phyloP scores from a whole-genome alignment of 2,797 vertebrate species.

The Mus spretus region DNA sequence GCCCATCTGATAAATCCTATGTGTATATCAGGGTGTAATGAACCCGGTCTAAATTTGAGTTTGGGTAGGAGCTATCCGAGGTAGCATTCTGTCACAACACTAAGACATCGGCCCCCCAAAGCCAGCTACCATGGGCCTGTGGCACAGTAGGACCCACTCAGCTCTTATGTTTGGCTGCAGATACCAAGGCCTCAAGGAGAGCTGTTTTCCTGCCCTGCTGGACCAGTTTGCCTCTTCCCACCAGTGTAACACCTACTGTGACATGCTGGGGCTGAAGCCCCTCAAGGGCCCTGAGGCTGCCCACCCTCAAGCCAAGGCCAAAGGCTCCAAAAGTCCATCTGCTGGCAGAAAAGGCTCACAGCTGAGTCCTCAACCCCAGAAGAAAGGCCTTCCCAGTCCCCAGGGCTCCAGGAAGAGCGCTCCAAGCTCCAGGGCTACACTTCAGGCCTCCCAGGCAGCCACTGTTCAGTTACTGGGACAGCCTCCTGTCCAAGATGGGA shows the following conservation, averaged over 20 bases:
- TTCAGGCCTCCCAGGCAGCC: constrained; percentile 89
- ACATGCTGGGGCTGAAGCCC: constrained; percentile 92
- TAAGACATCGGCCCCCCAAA: background rate
- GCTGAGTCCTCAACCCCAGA: constrained; percentile 95
- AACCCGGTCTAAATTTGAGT: background rate
- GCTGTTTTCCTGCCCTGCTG: constrained; percentile 92
- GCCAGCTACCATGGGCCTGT: background rate
- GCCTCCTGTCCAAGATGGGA: constrained; percentile 66
- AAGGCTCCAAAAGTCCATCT: constrained; percentile 95
- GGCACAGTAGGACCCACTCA: background rate
- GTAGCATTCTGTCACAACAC: background rate
- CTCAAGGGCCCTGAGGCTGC: constrained; percentile 91
- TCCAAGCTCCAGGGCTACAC: constrained; percentile 90
- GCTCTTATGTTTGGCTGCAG: constrained; percentile 88
- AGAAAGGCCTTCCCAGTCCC: constrained; percentile 93
- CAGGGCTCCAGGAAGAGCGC: constrained; percentile 91
- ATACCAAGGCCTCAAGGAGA: constrained; percentile 97
- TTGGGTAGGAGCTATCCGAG: background rate
- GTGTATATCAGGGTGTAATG: background rate
- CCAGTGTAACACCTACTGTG: constrained; percentile 96
- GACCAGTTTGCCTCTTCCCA: constrained; percentile 94
- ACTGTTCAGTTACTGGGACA: constrained; percentile 81
- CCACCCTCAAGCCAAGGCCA: constrained; percentile 91
- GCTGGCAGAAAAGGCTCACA: constrained; percentile 92
- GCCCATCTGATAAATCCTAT: background rate